Conservation (phyloP, 2,888 invertebrate genomes). For the Oxytorus armatus region DNA sequence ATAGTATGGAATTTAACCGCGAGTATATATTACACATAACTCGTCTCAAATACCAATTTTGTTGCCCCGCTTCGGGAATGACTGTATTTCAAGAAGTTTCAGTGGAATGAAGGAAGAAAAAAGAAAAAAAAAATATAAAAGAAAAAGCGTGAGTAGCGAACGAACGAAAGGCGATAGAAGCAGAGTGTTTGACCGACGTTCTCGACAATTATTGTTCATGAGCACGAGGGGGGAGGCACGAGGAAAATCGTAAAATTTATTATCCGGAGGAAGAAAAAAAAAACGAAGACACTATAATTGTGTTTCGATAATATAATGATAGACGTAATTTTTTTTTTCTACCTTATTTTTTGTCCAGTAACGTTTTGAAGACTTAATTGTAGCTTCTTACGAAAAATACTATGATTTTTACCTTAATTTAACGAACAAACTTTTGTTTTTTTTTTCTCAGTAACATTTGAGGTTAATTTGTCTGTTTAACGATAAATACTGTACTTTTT, state of each 20-base stretch:
- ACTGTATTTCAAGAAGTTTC: slow-evolving; percentile 46
- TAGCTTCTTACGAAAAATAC: not conserved
- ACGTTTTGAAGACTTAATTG: not conserved
- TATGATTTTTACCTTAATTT: not conserved
- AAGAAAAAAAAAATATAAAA: not conserved
- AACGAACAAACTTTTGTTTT: not conserved
- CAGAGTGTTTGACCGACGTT: not conserved
- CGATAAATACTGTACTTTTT: no score
- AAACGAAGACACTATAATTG: no score
- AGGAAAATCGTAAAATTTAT: slow-evolving; percentile 11
- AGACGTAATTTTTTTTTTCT: not conserved
- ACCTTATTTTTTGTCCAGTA: not conserved
- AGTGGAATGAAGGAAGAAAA: slow-evolving; percentile 10
- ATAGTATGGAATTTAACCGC: slow-evolving; percentile 31
- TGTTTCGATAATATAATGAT: no score
- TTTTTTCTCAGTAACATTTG: no score
- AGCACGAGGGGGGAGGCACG: not conserved
- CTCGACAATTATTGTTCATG: slow-evolving; percentile 18
- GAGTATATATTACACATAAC: slow-evolving; percentile 30
- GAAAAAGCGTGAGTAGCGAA: not conserved
- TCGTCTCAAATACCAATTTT: slow-evolving; percentile 50
- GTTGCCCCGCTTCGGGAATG: slow-evolving; percentile 27
- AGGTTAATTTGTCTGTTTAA: no score
- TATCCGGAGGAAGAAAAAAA: not conserved
- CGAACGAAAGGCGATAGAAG: not conserved